Percentiles rank a stretch among this genome's conserved stretches.
Evolutionary conservation across 1,140 invertebrate genomes (phyloP).

Genomic region (Temnothorax curvispinosus): DNA sequence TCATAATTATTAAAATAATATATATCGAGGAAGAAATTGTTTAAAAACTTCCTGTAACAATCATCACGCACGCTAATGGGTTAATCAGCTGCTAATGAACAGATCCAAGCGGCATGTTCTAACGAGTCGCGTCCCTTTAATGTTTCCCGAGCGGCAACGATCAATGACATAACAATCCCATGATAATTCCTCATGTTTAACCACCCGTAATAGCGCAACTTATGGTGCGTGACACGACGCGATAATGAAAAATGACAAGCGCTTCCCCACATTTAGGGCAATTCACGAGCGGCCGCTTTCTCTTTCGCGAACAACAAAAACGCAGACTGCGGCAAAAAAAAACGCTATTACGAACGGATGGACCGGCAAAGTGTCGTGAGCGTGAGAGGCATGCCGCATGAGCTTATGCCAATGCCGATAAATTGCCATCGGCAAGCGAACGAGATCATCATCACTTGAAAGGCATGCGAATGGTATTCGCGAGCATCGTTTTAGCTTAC

Average conservation of each 20-base stretch:
- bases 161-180: constrained; percentile 52
- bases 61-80: constrained; percentile 2
- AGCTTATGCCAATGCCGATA: constrained; percentile 16
- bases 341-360: not conserved
- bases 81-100: constrained; percentile 46
- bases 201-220: constrained; percentile 34
- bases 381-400: not conserved
- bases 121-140: constrained; percentile 50
- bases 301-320: not conserved
- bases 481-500: constrained; percentile 21
- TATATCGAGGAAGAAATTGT: not conserved
- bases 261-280: constrained; percentile 8
- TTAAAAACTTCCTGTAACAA: not conserved
- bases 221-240: constrained; percentile 26
- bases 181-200: constrained; percentile 21
- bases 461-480: constrained; percentile 68
- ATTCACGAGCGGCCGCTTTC: constrained; percentile 21
- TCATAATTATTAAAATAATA: not conserved
- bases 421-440: constrained; percentile 22
- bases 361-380: constrained; percentile 1
- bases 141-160: constrained; percentile 39
- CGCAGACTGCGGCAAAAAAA: not conserved
- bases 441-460: constrained; percentile 62
- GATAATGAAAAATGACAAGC: constrained; percentile 58
- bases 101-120: constrained; percentile 14